Conservation (phyloP, 1,140 invertebrate genomes). For the Brachionus paranguensis region DNA sequence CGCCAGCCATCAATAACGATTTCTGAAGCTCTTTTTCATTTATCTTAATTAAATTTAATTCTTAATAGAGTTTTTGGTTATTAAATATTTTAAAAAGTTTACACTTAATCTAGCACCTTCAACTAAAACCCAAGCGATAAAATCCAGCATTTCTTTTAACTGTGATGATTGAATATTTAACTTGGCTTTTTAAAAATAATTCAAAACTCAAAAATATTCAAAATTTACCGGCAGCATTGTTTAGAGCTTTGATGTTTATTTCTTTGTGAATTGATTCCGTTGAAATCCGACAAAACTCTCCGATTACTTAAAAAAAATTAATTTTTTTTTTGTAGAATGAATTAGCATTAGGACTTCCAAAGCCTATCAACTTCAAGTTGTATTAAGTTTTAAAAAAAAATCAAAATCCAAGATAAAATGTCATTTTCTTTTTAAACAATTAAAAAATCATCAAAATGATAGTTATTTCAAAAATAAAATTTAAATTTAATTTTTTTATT, state of each 20-base stretch:
- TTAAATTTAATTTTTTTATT: too few species aligned
- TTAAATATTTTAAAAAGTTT: neutral
- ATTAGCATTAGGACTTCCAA: too few species aligned
- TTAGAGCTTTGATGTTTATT: constrained; percentile 18
- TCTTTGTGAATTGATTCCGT: constrained; percentile 32
- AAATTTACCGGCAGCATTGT: constrained; percentile 31
- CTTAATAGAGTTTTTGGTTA: neutral
- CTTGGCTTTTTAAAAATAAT: neutral
- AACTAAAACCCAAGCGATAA: neutral
- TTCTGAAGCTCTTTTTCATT: constrained; percentile 19
- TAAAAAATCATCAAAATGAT: too few species aligned
- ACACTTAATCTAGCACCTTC: neutral
- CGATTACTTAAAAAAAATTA: neutral
- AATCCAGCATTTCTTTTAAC: constrained; percentile 13
- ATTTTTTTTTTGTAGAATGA: too few species aligned
- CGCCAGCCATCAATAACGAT: neutral
- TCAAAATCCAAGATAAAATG: too few species aligned
- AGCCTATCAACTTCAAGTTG: too few species aligned
- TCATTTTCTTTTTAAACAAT: too few species aligned
- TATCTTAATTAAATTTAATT: neutral
- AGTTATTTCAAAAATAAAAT: too few species aligned
- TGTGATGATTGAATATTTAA: neutral
- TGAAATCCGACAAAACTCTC: constrained; percentile 25
- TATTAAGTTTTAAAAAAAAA: too few species aligned
- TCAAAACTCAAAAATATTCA: neutral